Percentiles rank a stretch among this genome's conserved stretches.
These are phyloP conservation scores for Cotesia congregata DNA, from an alignment of 2,888 invertebrate species.

Conservation along the genomic window DNA sequence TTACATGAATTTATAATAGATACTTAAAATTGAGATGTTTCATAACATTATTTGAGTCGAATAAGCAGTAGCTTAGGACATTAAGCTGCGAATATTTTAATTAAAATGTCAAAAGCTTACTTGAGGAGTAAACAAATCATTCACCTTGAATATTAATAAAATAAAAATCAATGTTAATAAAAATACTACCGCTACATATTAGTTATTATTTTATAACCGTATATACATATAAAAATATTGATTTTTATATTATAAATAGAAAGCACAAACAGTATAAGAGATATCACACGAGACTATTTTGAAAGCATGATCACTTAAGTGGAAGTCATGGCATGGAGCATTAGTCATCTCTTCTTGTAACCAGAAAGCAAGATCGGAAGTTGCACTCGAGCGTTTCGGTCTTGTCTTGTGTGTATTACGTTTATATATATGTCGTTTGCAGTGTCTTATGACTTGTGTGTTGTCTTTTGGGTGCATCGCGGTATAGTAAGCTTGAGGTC, in stretches of 20 bases:
- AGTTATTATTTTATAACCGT: background rate
- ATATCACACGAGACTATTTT: background rate
- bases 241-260: background rate
- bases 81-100: background rate
- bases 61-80: background rate
- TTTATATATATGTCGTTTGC: slow-evolving; percentile 5
- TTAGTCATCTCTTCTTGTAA: slow-evolving; percentile 21
- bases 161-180: background rate
- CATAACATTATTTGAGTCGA: background rate
- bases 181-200: background rate
- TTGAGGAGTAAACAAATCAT: background rate
- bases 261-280: background rate
- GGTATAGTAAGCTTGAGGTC: background rate
- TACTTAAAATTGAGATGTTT: background rate
- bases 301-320: slow-evolving; percentile 1
- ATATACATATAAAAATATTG: background rate
- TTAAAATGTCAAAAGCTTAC: background rate
- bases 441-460: background rate
- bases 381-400: slow-evolving; percentile 30
- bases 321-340: slow-evolving; percentile 3
- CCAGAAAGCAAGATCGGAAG: slow-evolving; percentile 32
- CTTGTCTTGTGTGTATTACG: background rate
- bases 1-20: background rate
- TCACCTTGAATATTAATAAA: background rate
- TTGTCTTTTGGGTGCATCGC: background rate